Base-by-base conservation (phyloP, 2,888 invertebrate species). In the Limnephilus lunatus region DNA sequence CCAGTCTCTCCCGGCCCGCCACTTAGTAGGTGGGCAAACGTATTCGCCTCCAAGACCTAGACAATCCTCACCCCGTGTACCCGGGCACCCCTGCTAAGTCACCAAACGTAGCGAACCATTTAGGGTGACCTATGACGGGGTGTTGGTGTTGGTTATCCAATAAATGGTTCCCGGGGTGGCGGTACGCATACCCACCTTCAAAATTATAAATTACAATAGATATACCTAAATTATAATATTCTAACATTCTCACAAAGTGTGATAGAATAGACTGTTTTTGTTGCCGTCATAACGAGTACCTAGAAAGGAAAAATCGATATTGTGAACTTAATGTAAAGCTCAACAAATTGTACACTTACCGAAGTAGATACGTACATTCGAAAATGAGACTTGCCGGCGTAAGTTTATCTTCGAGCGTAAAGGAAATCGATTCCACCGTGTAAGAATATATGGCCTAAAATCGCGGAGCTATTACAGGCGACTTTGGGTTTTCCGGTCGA, bases 311-410 rank as follows among this genome's bases (percentile, higher is more conserved):
- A 68, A 68, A 68, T 68, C 68, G 68, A 68, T 68, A 68, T 68
- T n/a, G 68, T 68, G 68, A 68, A 68, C 68, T 68, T 68, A 68
- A 68, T 68, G 68, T 68, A 68, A 68, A n/a, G 68, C 68, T 68
- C 25, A 68, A 68, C 68, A 68, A 68, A 68, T 68, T 25, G 68
- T 68, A 68, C 25, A n/a, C 25, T 68, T 68, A 25, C 68, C 44
- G 11, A 12, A 11, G 68, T 68, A 68, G 53, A 4, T 68, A 68
- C n/a, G 2, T 68, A 25, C 25, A 68, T 68, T 68, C n/a, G 25
- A 68, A 68, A 68, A 68, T 25, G 68, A 68, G 68, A 68, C 25
- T n/a, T 68, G 68, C 25, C 25, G 68, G 68, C 9, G 68, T 68
- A 68, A 68, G n/a, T n/a, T 25, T 9, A 68, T n/a, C 68, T 68